Evolutionary conservation across 2,113 vertebrate genomes (phyloP), one percentile per base, ranked within the genome.

Genomic region (Melanerpes formicivorus): DNA sequence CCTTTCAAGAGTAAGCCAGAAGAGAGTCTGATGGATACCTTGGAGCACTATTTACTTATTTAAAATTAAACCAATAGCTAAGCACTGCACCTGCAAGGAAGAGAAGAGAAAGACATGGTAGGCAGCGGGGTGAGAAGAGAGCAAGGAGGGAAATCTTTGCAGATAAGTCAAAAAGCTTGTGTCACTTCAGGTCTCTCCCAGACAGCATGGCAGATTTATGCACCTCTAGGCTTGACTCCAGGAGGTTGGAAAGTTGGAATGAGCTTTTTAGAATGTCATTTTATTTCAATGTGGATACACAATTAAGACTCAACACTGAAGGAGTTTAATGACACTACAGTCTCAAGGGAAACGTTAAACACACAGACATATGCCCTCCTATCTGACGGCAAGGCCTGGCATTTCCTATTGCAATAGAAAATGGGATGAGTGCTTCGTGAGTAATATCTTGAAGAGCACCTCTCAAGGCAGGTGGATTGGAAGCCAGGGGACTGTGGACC

Each of bases 241-340:
- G 62, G 55, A 85, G 73, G 37, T n/a, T 91, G 79, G 30, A 74
- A 90, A 92, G 81, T 37, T 90, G 75, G 52, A 94, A 37, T n/a
- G 65, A 80, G 87, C 19, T 80, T 93, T 89, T 91, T 34, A 85
- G 91, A 80, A 79, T 30, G 75, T 30, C 2, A 10, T 71, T 93
- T 73, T 76, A 82, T 90, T 84, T 89, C 72, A 70, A 2, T 6
- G 71, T 12, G 55, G 46, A 27, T 44, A 74, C 27, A 40, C 3
- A 3, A 65, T 74, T 84, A 82, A 93, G 74, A 40, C 59, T 73
- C n/a, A 73, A 56, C 23, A 26, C 32, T 32, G 72, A 76, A 79
- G 44, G 72, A 77, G 37, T 80, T 93, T 85, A 87, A 67, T 37
- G 75, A 80, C 65, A 71, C 6, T 9, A 9, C 3, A 14, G 65